Evolutionary conservation across 2,113 vertebrate species (phyloP).

Genomic region (Parus major): DNA sequence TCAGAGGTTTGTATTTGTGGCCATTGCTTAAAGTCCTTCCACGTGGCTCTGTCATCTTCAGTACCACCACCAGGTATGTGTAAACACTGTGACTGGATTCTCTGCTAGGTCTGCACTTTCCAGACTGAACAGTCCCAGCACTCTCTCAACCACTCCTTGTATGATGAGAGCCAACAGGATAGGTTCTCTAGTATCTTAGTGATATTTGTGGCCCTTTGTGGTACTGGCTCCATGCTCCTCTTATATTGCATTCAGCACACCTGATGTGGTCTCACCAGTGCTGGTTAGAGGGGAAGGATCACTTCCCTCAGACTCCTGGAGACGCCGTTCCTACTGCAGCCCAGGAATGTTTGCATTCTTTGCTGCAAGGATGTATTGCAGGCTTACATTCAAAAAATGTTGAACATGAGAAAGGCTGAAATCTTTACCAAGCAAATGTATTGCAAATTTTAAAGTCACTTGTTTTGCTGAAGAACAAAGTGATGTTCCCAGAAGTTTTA

Average conservation of each 20-base stretch:
- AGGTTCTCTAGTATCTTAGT: not conserved
- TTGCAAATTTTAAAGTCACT: not conserved
- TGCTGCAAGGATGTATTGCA: rapidly evolving
- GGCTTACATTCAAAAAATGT: not conserved
- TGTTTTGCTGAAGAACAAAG: not conserved
- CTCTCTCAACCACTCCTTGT: not conserved
- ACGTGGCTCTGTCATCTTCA: not conserved
- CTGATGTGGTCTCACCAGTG: not conserved
- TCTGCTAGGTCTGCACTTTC: not conserved
- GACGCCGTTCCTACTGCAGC: not conserved
- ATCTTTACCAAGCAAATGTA: not conserved
- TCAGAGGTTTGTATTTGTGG: not conserved
- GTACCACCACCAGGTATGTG: not conserved
- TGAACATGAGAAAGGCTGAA: not conserved
- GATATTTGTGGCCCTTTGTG: not conserved
- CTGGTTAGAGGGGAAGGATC: not conserved
- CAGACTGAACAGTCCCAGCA: not conserved
- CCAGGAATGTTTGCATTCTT: not conserved
- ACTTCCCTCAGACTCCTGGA: not conserved
- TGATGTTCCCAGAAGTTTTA: not conserved
- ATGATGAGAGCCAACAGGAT: not conserved
- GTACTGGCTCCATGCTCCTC: rapidly evolving
- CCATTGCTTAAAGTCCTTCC: not conserved
- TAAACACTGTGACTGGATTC: not conserved
- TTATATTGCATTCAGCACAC: not conserved